Evolutionary conservation across 1,140 invertebrate species (phyloP).

Genomic region (Hylyphantes graminicola): DNA sequence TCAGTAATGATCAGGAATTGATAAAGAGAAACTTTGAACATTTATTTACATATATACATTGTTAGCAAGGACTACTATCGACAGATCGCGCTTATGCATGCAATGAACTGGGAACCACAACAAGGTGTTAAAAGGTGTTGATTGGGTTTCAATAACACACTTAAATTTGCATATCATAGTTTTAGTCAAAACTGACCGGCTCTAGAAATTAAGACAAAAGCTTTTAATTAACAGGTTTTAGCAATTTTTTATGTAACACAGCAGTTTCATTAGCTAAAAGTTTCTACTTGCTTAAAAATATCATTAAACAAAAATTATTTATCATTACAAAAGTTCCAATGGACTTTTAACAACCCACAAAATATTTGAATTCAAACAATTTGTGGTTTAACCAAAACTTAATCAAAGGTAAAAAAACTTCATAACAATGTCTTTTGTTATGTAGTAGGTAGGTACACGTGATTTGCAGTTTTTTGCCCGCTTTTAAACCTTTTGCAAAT

Average conservation of each 20-base stretch:
- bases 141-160: too few species aligned
- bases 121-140: too few species aligned
- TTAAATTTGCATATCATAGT: too few species aligned
- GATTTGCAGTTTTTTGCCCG: not conserved
- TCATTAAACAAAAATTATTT: not conserved
- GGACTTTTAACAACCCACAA: not conserved
- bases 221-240: not conserved
- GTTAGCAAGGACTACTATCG: too few species aligned
- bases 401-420: not conserved
- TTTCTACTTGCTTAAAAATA: not conserved
- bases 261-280: not conserved
- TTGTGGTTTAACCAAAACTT: not conserved
- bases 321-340: too few species aligned
- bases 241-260: not conserved
- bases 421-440: not conserved
- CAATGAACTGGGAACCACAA: too few species aligned
- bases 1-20: too few species aligned
- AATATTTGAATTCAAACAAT: not conserved
- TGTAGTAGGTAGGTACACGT: not conserved
- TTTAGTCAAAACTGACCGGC: conserved; percentile 23
- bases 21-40: too few species aligned
- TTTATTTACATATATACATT: too few species aligned
- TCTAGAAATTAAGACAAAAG: conserved; percentile 1
- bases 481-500: not conserved
- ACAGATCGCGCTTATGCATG: too few species aligned